phyloP scores from a whole-genome alignment of 2,113 vertebrate species.

The Leiothrix lutea region DNA sequence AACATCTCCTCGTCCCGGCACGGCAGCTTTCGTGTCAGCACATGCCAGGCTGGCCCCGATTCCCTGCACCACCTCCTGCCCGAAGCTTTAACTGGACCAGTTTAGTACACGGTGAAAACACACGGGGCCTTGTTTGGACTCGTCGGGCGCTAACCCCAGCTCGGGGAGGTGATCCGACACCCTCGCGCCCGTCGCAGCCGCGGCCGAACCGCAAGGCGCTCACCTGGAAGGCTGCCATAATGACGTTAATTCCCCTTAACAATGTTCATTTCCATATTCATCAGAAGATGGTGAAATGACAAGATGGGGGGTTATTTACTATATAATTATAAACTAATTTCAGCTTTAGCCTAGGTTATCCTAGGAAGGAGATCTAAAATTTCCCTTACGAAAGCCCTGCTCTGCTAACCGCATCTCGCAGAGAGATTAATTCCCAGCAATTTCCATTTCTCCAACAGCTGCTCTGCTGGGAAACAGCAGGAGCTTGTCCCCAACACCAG shows the following conservation, averaged over 20 bases:
- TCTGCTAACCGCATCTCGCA: background rate
- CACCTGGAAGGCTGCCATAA: slow-evolving; percentile 19
- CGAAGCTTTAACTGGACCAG: background rate
- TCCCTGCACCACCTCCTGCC: slow-evolving; percentile 12
- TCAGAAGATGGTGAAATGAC: slow-evolving; percentile 33
- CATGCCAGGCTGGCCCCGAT: slow-evolving; percentile 26
- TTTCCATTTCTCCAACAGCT: slow-evolving; percentile 35
- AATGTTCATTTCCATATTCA: slow-evolving; percentile 37
- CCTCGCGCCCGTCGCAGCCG: background rate
- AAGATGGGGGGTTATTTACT: slow-evolving; percentile 16
- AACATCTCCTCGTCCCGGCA: background rate
- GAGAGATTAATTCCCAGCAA: background rate
- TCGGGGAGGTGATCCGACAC: slow-evolving; percentile 1
- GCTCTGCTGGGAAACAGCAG: background rate
- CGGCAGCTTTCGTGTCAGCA: slow-evolving; percentile 34
- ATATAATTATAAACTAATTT: slow-evolving; percentile 38
- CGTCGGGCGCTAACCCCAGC: background rate
- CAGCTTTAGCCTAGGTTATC: slow-evolving; percentile 24
- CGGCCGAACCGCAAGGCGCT: background rate
- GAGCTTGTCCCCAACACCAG: background rate
- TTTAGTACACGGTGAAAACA: background rate
- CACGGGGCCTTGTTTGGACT: slow-evolving; percentile 1
- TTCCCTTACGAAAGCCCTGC: slow-evolving; percentile 37
- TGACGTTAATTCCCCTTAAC: slow-evolving; percentile 8
- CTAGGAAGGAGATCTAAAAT: slow-evolving; percentile 49